Conservation (phyloP, 2,888 invertebrate species). For the Leucania comma region DNA sequence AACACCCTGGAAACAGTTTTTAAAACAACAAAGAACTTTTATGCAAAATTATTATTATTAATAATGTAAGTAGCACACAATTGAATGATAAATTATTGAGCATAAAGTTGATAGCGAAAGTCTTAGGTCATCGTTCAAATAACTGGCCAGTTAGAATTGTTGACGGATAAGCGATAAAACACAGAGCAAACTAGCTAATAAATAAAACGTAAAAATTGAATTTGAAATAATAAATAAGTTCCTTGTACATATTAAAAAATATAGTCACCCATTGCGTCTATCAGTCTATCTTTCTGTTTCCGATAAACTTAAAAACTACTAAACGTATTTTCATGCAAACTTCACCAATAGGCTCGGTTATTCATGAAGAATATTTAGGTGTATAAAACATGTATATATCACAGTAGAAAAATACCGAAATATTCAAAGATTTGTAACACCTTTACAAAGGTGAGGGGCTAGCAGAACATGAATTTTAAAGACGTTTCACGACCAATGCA, state of each 20-base stretch:
- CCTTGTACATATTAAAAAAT: too few relatives aligned
- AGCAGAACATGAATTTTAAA: background rate
- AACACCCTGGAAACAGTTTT: background rate
- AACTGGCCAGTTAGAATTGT: constrained; percentile 18
- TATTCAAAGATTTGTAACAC: too few relatives aligned
- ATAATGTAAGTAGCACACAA: constrained; percentile 40
- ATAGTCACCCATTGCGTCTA: too few relatives aligned
- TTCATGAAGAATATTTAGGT: too few relatives aligned
- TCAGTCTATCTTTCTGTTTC: too few relatives aligned
- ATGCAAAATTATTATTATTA: constrained; percentile 16
- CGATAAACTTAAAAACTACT: too few relatives aligned
- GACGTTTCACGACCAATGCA: background rate
- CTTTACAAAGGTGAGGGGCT: too few relatives aligned
- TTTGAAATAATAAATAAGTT: background rate
- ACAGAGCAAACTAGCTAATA: background rate
- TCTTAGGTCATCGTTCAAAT: constrained; percentile 44
- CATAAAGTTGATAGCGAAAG: constrained; percentile 25
- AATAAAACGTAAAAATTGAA: background rate
- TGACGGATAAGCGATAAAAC: constrained; percentile 18
- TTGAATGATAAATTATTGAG: constrained; percentile 15
- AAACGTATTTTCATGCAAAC: too few relatives aligned
- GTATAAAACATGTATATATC: too few relatives aligned
- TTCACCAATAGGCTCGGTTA: too few relatives aligned
- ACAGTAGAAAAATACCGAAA: too few relatives aligned
- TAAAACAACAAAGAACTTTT: background rate